Evolutionary conservation across 2,113 vertebrate species (phyloP).

Genomic region (Misgurnus mizolepis): DNA sequence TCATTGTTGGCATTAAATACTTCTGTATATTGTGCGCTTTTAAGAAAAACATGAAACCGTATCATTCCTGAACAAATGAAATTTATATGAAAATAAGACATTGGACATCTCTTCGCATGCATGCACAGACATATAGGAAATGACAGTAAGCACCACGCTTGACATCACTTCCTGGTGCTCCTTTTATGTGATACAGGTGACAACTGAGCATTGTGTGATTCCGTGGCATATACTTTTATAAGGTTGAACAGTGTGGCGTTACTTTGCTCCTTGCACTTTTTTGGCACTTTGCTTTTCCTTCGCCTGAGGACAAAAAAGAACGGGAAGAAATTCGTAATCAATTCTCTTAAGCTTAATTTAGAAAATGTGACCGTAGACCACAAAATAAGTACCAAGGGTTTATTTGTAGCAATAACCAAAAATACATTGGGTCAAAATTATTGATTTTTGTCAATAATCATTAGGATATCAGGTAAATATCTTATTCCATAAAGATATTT

Average conservation of each 20-base stretch:
- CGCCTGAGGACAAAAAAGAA: constrained; percentile 73
- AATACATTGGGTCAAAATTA: no score
- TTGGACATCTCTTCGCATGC: constrained; percentile 68
- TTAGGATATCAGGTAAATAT: no score
- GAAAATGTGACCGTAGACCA: no score
- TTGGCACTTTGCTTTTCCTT: constrained; percentile 98
- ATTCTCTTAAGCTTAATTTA: no score
- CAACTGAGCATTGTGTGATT: constrained; percentile 22
- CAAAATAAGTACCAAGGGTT: no score
- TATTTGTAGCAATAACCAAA: no score
- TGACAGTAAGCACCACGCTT: constrained; percentile 33
- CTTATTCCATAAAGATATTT: no score
- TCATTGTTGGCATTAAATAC: background rate
- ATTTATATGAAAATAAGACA: constrained; percentile 81
- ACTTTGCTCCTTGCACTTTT: constrained; percentile 96
- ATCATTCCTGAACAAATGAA: constrained; percentile 57
- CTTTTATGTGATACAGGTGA: constrained; percentile 44
- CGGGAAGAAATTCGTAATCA: background rate
- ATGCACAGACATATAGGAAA: constrained; percentile 63
- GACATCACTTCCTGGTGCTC: constrained; percentile 45
- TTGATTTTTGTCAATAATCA: no score
- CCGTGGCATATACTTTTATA: constrained; percentile 35
- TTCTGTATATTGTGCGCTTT: background rate
- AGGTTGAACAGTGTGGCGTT: constrained; percentile 57
- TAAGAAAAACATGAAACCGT: constrained; percentile 38